Percentiles rank a stretch among this genome's conserved stretches.
These are phyloP conservation scores for Aspidiotus rigidus DNA, from an alignment of 2,888 invertebrate genomes.

Conservation along the genomic window DNA sequence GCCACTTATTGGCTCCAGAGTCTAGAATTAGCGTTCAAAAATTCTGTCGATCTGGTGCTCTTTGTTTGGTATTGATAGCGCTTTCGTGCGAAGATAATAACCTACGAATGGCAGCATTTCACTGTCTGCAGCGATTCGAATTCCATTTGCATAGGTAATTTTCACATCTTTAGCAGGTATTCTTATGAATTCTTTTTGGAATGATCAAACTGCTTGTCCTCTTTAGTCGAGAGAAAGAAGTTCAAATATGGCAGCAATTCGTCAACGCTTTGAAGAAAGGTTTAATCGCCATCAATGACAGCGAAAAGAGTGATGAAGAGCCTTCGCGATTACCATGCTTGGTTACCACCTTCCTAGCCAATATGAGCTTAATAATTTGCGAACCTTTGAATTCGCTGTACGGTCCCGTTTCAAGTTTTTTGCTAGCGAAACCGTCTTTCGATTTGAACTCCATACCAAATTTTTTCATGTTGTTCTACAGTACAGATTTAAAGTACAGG, in stretches of 20 bases:
- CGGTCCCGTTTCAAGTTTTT: slow-evolving; percentile 63
- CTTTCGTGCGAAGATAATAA: slow-evolving; percentile 58
- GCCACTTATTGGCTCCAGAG: slow-evolving; percentile 63
- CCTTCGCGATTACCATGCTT: slow-evolving; percentile 52
- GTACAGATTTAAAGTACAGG: slow-evolving; percentile 15
- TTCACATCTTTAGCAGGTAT: background rate
- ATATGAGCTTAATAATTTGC: slow-evolving; percentile 59
- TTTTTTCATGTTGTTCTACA: slow-evolving; percentile 63
- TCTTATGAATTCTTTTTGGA: background rate
- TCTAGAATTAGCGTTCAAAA: slow-evolving; percentile 61
- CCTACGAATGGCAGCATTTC: slow-evolving; percentile 63
- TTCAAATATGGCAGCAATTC: slow-evolving; percentile 57
- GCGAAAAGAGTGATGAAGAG: slow-evolving; percentile 39
- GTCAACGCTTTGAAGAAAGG: slow-evolving; percentile 59
- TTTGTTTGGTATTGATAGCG: slow-evolving; percentile 61
- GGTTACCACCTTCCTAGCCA: slow-evolving; percentile 60
- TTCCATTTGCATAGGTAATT: slow-evolving; percentile 56
- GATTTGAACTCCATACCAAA: slow-evolving; percentile 77
- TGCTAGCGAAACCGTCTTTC: slow-evolving; percentile 66
- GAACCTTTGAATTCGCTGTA: slow-evolving; percentile 69
- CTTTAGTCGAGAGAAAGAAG: slow-evolving; percentile 52
- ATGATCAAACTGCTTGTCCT: slow-evolving; percentile 9
- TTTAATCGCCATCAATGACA: slow-evolving; percentile 41
- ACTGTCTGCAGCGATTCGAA: slow-evolving; percentile 63
- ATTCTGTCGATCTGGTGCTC: slow-evolving; percentile 58